Evolutionary conservation across 2,113 vertebrate genomes (phyloP), one percentile per base, ranked within the genome.

Genomic region (Cervus canadensis): DNA sequence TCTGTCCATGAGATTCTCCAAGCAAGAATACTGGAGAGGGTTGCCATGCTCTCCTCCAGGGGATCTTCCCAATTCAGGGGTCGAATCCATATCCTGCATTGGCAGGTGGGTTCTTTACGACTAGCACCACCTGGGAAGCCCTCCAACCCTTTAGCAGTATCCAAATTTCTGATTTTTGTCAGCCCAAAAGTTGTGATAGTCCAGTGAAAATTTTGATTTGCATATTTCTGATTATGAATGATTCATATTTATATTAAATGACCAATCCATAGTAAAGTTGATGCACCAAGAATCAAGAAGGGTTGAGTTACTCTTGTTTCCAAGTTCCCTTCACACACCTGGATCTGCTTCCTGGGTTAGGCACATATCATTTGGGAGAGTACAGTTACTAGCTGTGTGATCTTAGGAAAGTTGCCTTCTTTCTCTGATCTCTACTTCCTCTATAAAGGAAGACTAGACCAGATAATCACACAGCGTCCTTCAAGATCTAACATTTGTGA

Each of bases 221-320:
- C 48, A 17, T 76, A 4, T 57, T 17, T 87, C n/a, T 87, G 45
- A 87, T 96, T 92, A 50, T 96, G 57, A 95, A 67, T 93, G 23
- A 60, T 52, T 94, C 9, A 25, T 93, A 17, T 78, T 83, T 83
- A 79, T 78, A 67, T 94, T 92, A 94, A 94, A 36, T 96, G 43
- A 82, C 40, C 23, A 87, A 45, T 67, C 17, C 11, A 2, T 60
- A 64, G 33, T 83, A 92, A 94, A 86, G 30, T 56, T 78, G 59
- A 88, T 79, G 2, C 2, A 33, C 40, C 54, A 91, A 92, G 17
- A 91, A 76, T 78, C 45, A 96, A 87, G 48, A 93, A 88, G 11
- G 7, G 33, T 94, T 36, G 60, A 62, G 15, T 56, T 52, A 50
- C 74, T 84, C 30, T 45, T 79, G 1, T 48, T 95, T 78, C 82